phyloP scores from a whole-genome alignment of 2,113 vertebrate genomes.

The Heterochromis multidens region DNA sequence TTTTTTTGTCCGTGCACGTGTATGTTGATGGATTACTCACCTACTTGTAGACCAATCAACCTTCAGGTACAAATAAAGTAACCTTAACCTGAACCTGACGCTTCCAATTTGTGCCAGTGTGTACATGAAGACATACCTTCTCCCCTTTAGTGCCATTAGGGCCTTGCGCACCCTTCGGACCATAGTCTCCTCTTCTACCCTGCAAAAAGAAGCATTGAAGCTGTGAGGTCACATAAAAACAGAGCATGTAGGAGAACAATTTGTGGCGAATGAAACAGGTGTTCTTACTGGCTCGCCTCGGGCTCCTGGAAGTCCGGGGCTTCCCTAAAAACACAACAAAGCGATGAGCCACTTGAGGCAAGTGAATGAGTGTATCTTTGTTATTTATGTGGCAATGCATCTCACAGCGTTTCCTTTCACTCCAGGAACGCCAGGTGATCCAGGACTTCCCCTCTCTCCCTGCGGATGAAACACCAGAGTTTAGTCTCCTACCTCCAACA shows the following conservation, averaged over 20 bases:
- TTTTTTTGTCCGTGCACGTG: background rate
- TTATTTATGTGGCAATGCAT: background rate
- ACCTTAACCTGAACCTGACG: background rate
- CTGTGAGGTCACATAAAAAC: background rate
- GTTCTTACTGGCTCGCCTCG: slow-evolving; percentile 70
- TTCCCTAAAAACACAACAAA: slow-evolving; percentile 45
- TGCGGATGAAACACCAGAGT: slow-evolving; percentile 33
- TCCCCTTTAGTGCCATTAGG: slow-evolving; percentile 62
- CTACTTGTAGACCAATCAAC: background rate
- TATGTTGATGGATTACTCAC: background rate
- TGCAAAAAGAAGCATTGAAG: slow-evolving; percentile 20
- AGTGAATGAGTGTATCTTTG: background rate
- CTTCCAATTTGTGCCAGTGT: background rate
- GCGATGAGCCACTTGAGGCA: background rate
- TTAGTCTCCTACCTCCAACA: slow-evolving; percentile 1
- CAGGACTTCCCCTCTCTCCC: slow-evolving; percentile 75
- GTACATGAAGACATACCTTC: slow-evolving; percentile 48
- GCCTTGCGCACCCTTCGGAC: slow-evolving; percentile 69
- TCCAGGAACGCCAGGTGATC: slow-evolving; percentile 70
- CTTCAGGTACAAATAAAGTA: background rate
- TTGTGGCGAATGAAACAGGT: background rate
- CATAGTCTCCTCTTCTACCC: slow-evolving; percentile 78
- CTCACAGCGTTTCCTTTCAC: slow-evolving; percentile 68
- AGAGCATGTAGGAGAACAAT: background rate
- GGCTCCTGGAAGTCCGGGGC: slow-evolving; percentile 35